Base-by-base conservation (phyloP, 2,888 invertebrate species). In the Stenolophus ochropezus region DNA sequence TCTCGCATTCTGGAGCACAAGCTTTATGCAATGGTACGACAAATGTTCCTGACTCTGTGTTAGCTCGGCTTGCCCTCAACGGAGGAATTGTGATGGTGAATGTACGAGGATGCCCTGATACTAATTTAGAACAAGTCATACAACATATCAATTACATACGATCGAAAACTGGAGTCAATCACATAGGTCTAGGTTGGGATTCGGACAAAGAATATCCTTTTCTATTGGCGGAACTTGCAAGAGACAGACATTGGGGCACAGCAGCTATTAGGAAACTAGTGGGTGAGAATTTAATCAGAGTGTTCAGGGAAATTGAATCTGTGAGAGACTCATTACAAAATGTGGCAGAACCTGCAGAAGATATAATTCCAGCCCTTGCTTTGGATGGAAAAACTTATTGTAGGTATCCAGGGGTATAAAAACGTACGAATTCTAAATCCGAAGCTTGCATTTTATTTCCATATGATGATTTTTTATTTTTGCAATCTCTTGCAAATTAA, bases 141-240 rank as follows among this genome's bases (percentile, higher is more conserved):
- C 92, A 91, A 84, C 93, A 93, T 85, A 93, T 94, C 84, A 93
- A 93, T 87, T 92, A 93, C 87, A 92, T 94, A 84, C 90, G 93
- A 69, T 90, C 90, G 83, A 91, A 92, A 71, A 92, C 93, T 61
- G 94, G 94, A 6, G 91, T 93, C 42, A 93, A 93, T 86, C 93
- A 93, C 84, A 92, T 94, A 80, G 94, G 93, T 2, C 88, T 94
- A 23, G 93, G 93, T 20, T 91, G 91, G 21, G 92, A 91, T 49
- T 87, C 89, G 8, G 89, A 90, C 1, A 89, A 90, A 83, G 92
- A 81, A 1, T 81, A 81, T 18, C 81, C 93, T 0, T 89, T 91
- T 20, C 87, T 94, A 18, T 88, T 94, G 83, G 93, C 93, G 3
- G 93, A 93, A 86, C 85, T 94, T 71, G 91, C 92, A 0, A 88